Evolutionary conservation across 2,888 invertebrate species (phyloP).

Genomic region (Eupeodes latifasciatus): DNA sequence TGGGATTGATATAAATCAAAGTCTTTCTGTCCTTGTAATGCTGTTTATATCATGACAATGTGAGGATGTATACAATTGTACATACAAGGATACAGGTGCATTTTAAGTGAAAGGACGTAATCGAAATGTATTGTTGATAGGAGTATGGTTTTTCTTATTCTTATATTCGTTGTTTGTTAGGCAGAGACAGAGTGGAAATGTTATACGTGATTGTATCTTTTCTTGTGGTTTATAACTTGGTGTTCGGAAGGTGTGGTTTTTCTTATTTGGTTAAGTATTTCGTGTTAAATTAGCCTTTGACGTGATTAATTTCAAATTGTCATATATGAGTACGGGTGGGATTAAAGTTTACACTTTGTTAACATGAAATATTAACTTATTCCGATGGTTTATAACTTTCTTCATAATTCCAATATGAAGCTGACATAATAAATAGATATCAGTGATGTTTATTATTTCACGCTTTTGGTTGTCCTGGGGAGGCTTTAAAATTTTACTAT

Average conservation of each 20-base stretch:
- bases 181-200: constrained; percentile 23
- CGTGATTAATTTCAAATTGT: not conserved
- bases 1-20: constrained; percentile 66
- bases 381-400: no score
- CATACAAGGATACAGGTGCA: constrained; percentile 13
- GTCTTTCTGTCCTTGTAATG: constrained; percentile 20
- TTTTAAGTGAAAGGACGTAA: constrained; percentile 6
- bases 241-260: not conserved
- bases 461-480: no score
- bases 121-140: constrained; percentile 34
- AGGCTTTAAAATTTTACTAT: no score
- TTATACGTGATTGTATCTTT: constrained; percentile 43
- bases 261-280: not conserved
- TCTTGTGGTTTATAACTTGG: not conserved
- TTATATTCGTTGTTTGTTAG: not conserved
- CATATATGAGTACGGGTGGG: not conserved
- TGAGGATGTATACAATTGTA: not conserved
- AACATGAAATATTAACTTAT: no score
- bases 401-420: no score
- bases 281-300: not conserved
- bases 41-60: constrained; percentile 16
- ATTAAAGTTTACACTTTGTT: not conserved
- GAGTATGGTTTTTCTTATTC: not conserved
- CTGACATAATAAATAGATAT: no score
- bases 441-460: no score